A percentile compares a stretch with the other conserved stretches of the same genome.
phyloP scores from a whole-genome alignment of 2,113 vertebrate species.

The Prunella fulvescens region DNA sequence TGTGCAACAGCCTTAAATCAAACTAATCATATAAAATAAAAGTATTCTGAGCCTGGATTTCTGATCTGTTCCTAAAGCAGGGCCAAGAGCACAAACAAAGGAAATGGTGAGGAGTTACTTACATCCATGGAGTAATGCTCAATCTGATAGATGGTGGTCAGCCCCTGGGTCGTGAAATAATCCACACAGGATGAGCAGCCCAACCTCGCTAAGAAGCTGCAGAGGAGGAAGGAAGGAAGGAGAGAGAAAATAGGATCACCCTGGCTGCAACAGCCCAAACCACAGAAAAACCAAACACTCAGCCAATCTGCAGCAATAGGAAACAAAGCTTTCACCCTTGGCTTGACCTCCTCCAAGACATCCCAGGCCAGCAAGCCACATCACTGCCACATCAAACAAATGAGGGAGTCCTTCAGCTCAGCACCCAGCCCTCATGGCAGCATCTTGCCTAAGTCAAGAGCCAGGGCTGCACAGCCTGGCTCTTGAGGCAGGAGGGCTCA shows the following conservation, averaged over 20 bases:
- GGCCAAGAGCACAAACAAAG: conserved; percentile 42
- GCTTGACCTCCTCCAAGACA: conserved; percentile 27
- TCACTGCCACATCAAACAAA: background rate
- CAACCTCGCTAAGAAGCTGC: conserved; percentile 97
- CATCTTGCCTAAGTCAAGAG: background rate
- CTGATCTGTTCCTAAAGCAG: conserved; percentile 21
- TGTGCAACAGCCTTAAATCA: background rate
- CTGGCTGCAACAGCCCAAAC: conserved; percentile 75
- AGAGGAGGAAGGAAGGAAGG: conserved; percentile 72
- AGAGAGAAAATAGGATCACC: conserved; percentile 81
- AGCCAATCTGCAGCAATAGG: conserved; percentile 63
- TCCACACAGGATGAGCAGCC: conserved; percentile 99
- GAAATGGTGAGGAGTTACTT: conserved; percentile 79
- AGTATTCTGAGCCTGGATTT: background rate
- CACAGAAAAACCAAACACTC: conserved; percentile 72
- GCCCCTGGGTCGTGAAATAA: conserved; percentile 99
- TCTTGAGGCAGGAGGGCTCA: background rate
- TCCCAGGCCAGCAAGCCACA: conserved; percentile 6
- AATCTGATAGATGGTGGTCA: conserved; percentile 99
- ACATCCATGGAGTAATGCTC: conserved; percentile 99
- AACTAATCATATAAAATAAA: background rate
- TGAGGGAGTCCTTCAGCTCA: background rate
- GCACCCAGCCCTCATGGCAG: background rate
- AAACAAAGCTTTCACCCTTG: conserved; percentile 50
- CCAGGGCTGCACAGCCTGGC: background rate